Conservation (phyloP, 2,113 vertebrate species). For the Caretta caretta region DNA sequence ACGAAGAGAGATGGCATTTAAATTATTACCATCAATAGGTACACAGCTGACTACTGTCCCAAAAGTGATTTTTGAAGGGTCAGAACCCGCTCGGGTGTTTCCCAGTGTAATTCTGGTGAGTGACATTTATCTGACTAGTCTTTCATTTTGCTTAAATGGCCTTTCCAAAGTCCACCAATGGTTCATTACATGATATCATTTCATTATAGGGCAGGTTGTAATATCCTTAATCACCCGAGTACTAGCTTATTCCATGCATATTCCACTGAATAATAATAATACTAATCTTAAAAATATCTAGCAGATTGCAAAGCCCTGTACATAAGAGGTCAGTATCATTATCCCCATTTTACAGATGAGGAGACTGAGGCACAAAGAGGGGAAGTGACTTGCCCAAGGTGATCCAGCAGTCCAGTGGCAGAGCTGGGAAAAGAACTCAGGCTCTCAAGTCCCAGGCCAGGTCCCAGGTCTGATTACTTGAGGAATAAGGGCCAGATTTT, state of each 20-base stretch:
- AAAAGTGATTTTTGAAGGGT: neutral
- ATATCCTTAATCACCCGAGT: neutral
- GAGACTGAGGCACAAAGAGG: no score
- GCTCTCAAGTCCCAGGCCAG: no score
- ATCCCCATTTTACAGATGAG: no score
- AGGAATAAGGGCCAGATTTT: neutral
- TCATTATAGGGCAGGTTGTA: neutral
- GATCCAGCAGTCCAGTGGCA: no score
- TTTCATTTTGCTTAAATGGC: neutral
- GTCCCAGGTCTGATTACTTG: neutral
- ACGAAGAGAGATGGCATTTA: slow-evolving; percentile 10
- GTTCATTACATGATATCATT: neutral
- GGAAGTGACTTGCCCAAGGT: no score
- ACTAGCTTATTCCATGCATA: neutral
- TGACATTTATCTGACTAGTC: neutral
- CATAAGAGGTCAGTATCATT: no score
- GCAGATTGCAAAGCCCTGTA: no score
- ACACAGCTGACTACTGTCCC: neutral
- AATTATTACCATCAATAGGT: neutral
- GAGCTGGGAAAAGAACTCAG: no score
- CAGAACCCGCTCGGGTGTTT: neutral
- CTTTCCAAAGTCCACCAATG: neutral
- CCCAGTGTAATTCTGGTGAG: neutral
- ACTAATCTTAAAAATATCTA: no score
- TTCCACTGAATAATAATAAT: neutral